Conservation (phyloP, 1,140 invertebrate genomes). For the Bombus terrestris region DNA sequence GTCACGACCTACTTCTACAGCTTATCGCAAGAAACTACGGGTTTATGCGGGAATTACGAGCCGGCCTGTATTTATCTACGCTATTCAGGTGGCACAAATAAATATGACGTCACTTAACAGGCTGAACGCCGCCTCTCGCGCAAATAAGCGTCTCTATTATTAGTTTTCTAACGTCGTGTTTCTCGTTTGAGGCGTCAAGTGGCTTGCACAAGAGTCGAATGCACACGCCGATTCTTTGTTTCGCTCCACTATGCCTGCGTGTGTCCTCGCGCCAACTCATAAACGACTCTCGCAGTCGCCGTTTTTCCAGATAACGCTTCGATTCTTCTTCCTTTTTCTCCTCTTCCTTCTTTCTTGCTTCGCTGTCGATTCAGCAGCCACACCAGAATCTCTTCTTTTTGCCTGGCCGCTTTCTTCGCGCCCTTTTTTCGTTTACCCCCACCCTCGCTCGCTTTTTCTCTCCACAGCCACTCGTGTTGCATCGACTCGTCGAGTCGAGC, state of each 20-base stretch:
- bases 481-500: constrained; percentile 51
- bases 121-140: constrained; percentile 12
- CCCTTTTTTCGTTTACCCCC: constrained; percentile 6
- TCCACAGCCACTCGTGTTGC: not conserved
- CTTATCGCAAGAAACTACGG: not conserved
- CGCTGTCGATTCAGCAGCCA: constrained; percentile 8
- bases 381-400: not conserved
- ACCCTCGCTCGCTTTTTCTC: not conserved
- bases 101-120: constrained; percentile 19
- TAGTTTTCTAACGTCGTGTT: constrained; percentile 44
- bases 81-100: constrained; percentile 26
- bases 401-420: constrained; percentile 38
- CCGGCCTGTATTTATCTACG: constrained; percentile 21
- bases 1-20: not conserved
- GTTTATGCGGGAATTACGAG: not conserved
- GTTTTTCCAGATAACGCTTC: constrained; percentile 36
- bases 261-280: not conserved
- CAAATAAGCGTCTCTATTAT: constrained; percentile 44
- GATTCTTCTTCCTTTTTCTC: constrained; percentile 9
- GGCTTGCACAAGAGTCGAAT: constrained; percentile 17
- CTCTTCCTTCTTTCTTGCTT: not conserved
- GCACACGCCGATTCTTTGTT: constrained; percentile 4
- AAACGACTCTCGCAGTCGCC: constrained; percentile 3
- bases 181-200: constrained; percentile 50
- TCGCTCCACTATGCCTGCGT: not conserved